These are phyloP conservation scores for Operophtera brumata DNA, from an alignment of 2,888 invertebrate genomes.

Conservation along the genomic window DNA sequence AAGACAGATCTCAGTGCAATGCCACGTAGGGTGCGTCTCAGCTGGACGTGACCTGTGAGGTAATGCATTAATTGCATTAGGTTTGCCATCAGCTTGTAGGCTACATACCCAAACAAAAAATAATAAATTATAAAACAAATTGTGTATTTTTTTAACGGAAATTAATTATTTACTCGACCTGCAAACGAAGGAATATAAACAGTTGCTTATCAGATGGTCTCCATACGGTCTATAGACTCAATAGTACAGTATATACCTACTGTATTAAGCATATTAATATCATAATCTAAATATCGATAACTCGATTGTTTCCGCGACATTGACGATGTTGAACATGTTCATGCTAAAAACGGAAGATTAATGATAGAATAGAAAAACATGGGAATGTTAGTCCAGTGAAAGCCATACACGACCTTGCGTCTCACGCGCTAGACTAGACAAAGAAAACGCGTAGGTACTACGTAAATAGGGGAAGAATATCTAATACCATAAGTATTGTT, in stretches of 20 bases:
- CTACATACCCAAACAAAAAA: too few species aligned
- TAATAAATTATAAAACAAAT: too few species aligned
- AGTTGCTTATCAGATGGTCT: constrained; percentile 13
- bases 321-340: constrained; percentile 14
- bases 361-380: constrained; percentile 28
- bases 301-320: constrained; percentile 17
- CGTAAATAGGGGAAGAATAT: constrained; percentile 11
- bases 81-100: too few species aligned
- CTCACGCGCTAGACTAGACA: constrained; percentile 32
- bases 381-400: constrained; percentile 26
- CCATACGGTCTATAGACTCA: constrained; percentile 5
- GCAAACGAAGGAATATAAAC: constrained; percentile 10
- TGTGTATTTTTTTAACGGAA: constrained; percentile 5
- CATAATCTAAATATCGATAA: constrained; percentile 16
- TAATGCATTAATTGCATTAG: too few species aligned
- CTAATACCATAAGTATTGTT: constrained; percentile 29
- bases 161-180: constrained; percentile 19
- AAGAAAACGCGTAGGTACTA: constrained; percentile 2
- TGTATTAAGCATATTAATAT: too few species aligned
- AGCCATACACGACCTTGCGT: constrained; percentile 37
- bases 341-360: constrained; percentile 17
- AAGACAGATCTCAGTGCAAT: too few species aligned
- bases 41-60: too few species aligned
- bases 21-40: too few species aligned
- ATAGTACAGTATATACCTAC: too few species aligned